Base-by-base conservation (phyloP, 2,113 vertebrate genomes). In the Pristiophorus japonicus region DNA sequence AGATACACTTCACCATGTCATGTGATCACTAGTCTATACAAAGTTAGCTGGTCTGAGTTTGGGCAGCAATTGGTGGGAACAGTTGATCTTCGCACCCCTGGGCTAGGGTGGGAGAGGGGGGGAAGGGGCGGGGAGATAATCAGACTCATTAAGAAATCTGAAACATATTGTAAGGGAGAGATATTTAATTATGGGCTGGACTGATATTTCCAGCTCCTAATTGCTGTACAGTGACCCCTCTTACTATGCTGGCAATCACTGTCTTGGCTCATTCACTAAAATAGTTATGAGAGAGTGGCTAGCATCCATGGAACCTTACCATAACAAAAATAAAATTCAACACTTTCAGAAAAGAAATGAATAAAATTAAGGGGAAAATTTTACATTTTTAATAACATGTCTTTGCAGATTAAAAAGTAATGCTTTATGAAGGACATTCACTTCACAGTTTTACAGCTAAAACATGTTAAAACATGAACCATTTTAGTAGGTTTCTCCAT, bases 401-500 rank as follows among this genome's bases (percentile, higher is more conserved):
- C n/a, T 70, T 67, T 94, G 30, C 6, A 16, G 45, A 34, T 65
- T 55, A 55, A 47, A 51, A 73, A 94, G 27, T 22, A 94, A 30
- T 47, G 66, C 24, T 51, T 70, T 12, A 67, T 94, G 42, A 90
- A 51, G 27, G 63, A 34, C 93, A 47, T 94, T 51, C 66, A 94
- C 14, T 94, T 51, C 10, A 34, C n/a, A 94, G 38, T 38, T 92
- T 38, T 65, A 63, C 92, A 94, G 92, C 63, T 63, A 70, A 42
- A 30, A 70, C 65, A 4, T 67, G 65, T 94, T 94, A 67, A 70
- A 51, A 94, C 51, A 67, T 94, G 93, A 70, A 70, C 62, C 4
- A 38, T 47, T 70, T 70, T 51, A 47, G 38, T 94, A 34, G 24
- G 42, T 94, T 70, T 90, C 47, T 12, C 65, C 93, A 99, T 99